Evolutionary conservation across 2,113 vertebrate genomes (phyloP), one percentile per base, ranked within the genome.

Genomic region (Cottus gobio): DNA sequence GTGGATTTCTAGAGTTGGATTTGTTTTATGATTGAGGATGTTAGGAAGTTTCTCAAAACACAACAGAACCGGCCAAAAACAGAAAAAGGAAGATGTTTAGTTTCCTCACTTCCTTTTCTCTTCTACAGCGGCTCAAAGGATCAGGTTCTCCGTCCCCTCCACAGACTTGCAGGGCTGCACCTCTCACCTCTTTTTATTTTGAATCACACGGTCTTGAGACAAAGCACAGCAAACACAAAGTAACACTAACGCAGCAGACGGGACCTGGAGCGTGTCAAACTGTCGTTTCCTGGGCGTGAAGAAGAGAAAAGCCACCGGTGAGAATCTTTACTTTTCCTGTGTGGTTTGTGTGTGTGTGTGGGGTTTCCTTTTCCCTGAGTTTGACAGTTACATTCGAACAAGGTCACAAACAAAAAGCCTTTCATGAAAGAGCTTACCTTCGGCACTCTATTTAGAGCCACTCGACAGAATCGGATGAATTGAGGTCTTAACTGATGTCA

Each of bases 361-460:
- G 80, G 71, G 71, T 66, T 89, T 86, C 75, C 71, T 74, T 77
- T 89, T 90, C 5, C 84, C 85, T 86, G 79, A 48, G 34, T 83
- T 85, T 83, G 85, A 90, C 83, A 84, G 87, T 72, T 75, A 85
- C 83, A 75, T 93, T 93, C 63, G 85, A 91, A 91, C 84, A 89
- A 75, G 70, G 74, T 89, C 70, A 83, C 30, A 56, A 82, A 87
- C 52, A 85, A 64, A 83, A 80, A 78, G 28, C 16, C 18, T 69
- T 69, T 82, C 64, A n/a, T 64, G 71, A 89, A 87, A 75, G 78
- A 79, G 67, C 91, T 90, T 92, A 95, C 93, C 93, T 91, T 92
- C 28, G 87, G 82, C 54, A 58, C 67, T 65, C 48, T n/a, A 26
- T 62, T 30, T 62, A 80, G 77, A 79, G 69, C 4, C 5, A 63